Base-by-base conservation (phyloP, 1,140 invertebrate species). In the Cotesia glomerata region DNA sequence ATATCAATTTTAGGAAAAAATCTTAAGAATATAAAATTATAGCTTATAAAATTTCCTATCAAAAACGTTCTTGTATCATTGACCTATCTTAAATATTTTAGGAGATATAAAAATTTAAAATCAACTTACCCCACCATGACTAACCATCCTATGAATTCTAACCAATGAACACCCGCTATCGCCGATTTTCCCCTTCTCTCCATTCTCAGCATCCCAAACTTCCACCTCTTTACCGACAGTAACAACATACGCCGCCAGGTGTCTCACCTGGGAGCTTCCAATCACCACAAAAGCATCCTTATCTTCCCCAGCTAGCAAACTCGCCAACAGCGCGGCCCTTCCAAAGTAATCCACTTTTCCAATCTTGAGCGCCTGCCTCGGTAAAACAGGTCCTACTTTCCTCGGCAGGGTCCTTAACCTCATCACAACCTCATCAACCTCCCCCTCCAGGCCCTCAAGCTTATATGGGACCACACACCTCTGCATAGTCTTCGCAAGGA, bases 301-400 rank as follows among this genome's bases (percentile, higher is more conserved):
- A 32, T 80, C 81, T 54, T 86, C 74, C 4, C 82, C 84, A 16
- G 81, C 80, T 11, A 87, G 73, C 13, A 87, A 69, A 7, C 78
- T 76, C 3, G 80, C 79, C 5, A 87, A 75, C 11, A 87, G 64
- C 16, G 81, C 82, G 26, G 85, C 84, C 4, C 86, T 77, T 32
- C 86, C 86, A 71, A 82, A 86, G 56, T 84, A 80, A 72, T 87
- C 86, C 4, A 86, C 81, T 74, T 87, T 86, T 59, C 82, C 86
- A 7, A 87, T 76, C 56, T 83, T 84, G 8, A 87, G 75, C 35
- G 84, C 84, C 56, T 87, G 85, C 39, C 79, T 77, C 1, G 85
- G 83, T 5, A 80, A 81, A 5, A 87, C 51, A 4, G 85, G 85
- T 56, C 85, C 85, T 70, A 86, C 86, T 64, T 82, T 76, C 14